Percentiles rank a stretch among this genome's conserved stretches.
phyloP scores from a whole-genome alignment of 2,888 invertebrate species.

The Folsomia candida region DNA sequence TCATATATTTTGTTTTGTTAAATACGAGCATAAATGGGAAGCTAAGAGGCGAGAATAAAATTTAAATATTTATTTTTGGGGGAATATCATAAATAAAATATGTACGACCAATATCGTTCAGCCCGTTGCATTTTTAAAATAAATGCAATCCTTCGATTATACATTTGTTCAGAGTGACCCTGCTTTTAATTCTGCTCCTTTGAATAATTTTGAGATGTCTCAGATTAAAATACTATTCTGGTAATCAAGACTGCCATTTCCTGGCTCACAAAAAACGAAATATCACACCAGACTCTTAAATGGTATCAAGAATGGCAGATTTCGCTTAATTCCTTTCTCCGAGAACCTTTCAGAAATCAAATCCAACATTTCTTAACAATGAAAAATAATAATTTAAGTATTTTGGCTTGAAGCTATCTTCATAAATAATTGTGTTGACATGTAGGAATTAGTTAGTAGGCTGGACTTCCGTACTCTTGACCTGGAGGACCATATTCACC shows the following conservation, averaged over 20 bases:
- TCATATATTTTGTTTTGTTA: no score
- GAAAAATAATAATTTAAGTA: slow-evolving; percentile 9
- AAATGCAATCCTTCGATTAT: no score
- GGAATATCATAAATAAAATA: no score
- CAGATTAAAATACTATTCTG: slow-evolving; percentile 6
- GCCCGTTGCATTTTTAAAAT: no score
- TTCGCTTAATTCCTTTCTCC: background rate
- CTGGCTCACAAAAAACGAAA: background rate
- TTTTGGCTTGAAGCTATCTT: no score
- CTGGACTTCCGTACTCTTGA: slow-evolving; percentile 36
- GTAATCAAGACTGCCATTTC: slow-evolving; percentile 5
- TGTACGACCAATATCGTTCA: no score
- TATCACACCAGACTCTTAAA: background rate
- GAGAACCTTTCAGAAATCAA: background rate
- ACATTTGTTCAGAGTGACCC: background rate
- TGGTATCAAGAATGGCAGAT: background rate
- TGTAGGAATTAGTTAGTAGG: slow-evolving; percentile 13
- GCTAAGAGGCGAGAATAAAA: no score
- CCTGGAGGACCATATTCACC: slow-evolving; percentile 33
- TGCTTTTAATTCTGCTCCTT: background rate
- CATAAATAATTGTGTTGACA: background rate
- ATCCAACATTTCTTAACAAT: background rate
- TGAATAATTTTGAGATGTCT: background rate
- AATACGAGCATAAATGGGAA: no score
- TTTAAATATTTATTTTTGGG: no score